Evolutionary conservation across 2,113 vertebrate genomes (phyloP), one percentile per base, ranked within the genome.

Genomic region (Ophthalmolycus amberensis): DNA sequence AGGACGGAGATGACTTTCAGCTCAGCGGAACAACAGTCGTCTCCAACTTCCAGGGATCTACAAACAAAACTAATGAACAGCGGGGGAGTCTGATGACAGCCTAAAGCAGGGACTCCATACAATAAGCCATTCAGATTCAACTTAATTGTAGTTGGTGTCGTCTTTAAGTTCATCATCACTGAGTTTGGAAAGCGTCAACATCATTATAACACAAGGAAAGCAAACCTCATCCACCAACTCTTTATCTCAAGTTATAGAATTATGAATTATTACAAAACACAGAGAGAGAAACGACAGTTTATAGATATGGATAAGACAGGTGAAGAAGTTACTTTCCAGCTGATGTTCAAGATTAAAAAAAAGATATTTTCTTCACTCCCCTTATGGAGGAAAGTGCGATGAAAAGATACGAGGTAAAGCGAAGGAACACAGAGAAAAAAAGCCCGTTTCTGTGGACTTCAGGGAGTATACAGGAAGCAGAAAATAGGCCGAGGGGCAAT

Each of bases 1-100:
- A 67, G 90, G 83, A 90, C 86, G 75, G 62, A 79, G 84, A 90
- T 86, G 79, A 91, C 83, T 88, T 85, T 74, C 68, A 76, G 78
- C 78, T 87, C 68, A 82, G 82, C 87, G 84, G 81, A 83, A 83
- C 71, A 60, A 79, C 75, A 75, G 50, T 52, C 75, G 71, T 52
- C 48, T 88, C 80, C 73, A 78, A 83, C 82, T 80, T 84, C 48
- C 69, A 90, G 50, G 59, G 75, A 82, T 77, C 38, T 66, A 82
- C 75, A 86, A 83, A 81, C 73, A 78, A 16, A 86, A 77, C 22
- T 46, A 72, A 74, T 42, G 76, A 42, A 56, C 48, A 71, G 12
- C 25, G 38, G 52, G 48, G 44, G 22, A 20, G 71, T 32, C 32
- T 22, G 66, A 46, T 76, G 68, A 77, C 56, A 71, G 40, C 46